Conservation (phyloP, 1,140 invertebrate genomes). For the Laodelphax striatellus region DNA sequence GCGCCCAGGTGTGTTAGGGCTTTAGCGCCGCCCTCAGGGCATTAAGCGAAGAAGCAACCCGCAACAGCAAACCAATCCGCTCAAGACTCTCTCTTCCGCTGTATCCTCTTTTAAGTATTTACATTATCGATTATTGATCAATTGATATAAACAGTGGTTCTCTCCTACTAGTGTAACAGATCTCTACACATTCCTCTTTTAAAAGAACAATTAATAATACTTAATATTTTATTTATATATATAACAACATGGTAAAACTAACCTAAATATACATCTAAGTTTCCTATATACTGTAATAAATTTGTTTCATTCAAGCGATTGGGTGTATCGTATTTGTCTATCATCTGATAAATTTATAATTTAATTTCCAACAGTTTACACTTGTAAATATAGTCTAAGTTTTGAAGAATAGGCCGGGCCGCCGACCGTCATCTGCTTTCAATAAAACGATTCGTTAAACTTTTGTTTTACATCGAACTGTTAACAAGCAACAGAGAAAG, state of each 20-base stretch:
- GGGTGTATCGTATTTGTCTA: slow-evolving; percentile 11
- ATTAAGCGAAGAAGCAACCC: too few species aligned
- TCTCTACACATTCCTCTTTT: slow-evolving; percentile 9
- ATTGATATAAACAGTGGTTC: slow-evolving; percentile 21
- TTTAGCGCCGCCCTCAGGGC: too few species aligned
- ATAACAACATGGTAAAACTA: slow-evolving; percentile 23
- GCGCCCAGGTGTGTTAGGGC: not conserved
- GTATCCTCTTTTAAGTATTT: too few species aligned
- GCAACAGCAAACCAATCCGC: too few species aligned
- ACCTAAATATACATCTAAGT: slow-evolving; percentile 23
- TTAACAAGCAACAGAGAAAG: slow-evolving; percentile 1
- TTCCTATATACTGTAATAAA: slow-evolving; percentile 19
- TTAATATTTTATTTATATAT: slow-evolving; percentile 11
- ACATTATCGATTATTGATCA: slow-evolving; percentile 4
- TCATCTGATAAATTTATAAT: slow-evolving; percentile 5
- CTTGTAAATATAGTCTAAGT: slow-evolving; percentile 15
- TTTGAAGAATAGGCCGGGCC: slow-evolving; percentile 11
- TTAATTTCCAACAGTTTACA: not conserved
- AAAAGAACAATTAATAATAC: slow-evolving; percentile 14
- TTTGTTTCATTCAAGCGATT: slow-evolving; percentile 12
- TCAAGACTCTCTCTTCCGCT: too few species aligned
- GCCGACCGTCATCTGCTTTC: slow-evolving; percentile 1
- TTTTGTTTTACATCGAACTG: not conserved
- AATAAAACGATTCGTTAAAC: too few species aligned
- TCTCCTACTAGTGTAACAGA: slow-evolving; percentile 14